A percentile compares a stretch with the other conserved stretches of the same genome.
Evolutionary conservation across 2,797 vertebrate genomes (phyloP).

Genomic region (Paedocypris micromegethes): DNA sequence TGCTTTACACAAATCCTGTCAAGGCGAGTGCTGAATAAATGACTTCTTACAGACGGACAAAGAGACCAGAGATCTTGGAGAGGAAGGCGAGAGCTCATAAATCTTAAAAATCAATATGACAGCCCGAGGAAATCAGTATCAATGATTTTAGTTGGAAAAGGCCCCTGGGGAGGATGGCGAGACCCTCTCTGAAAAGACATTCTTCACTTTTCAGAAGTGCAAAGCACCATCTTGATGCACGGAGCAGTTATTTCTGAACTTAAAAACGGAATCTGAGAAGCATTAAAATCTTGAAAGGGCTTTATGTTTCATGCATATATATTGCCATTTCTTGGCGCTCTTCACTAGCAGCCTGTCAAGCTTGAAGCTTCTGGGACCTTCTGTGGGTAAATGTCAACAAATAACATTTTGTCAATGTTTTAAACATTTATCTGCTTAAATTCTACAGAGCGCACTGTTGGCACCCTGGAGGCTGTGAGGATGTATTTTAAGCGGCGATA

Average conservation of each 20-base stretch:
- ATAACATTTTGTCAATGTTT: slow-evolving; percentile 60
- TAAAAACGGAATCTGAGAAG: slow-evolving; percentile 48
- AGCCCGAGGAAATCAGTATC: slow-evolving; percentile 70
- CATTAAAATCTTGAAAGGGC: slow-evolving; percentile 45
- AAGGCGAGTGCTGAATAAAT: slow-evolving; percentile 66
- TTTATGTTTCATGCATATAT: slow-evolving; percentile 35
- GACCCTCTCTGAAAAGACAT: slow-evolving; percentile 48
- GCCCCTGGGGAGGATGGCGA: slow-evolving; percentile 39
- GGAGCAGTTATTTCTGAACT: not conserved
- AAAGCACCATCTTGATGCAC: slow-evolving; percentile 57
- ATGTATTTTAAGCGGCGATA: slow-evolving; percentile 59
- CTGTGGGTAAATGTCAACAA: slow-evolving; percentile 63
- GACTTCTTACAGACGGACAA: slow-evolving; percentile 59
- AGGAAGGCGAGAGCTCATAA: slow-evolving; percentile 61
- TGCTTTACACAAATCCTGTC: slow-evolving; percentile 50
- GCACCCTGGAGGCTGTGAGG: slow-evolving; percentile 41
- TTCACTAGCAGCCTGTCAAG: slow-evolving; percentile 50
- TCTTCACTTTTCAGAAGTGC: slow-evolving; percentile 15
- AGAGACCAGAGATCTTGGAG: slow-evolving; percentile 57
- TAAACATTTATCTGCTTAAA: slow-evolving; percentile 58
- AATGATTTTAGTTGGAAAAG: slow-evolving; percentile 68
- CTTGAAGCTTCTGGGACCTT: slow-evolving; percentile 58
- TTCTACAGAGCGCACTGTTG: slow-evolving; percentile 15
- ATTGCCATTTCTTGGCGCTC: slow-evolving; percentile 33
- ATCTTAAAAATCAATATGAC: slow-evolving; percentile 74